Evolutionary conservation across 2,888 invertebrate species (phyloP), one percentile per base, ranked within the genome.

Genomic region (Eremobia ochroleuca): DNA sequence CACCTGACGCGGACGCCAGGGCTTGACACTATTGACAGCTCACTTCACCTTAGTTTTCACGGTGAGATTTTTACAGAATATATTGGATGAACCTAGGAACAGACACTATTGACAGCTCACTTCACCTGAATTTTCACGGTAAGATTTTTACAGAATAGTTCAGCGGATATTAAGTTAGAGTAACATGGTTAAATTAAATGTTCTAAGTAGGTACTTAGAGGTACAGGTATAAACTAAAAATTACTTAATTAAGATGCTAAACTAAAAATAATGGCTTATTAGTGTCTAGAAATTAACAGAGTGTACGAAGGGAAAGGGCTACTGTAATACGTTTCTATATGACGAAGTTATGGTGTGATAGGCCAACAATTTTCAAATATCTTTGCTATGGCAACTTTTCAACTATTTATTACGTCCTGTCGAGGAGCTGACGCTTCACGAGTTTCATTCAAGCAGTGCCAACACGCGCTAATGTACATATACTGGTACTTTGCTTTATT

Each of bases 371-470:
- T 62, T 37, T 28, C 15, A 46, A 52, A 76, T 59, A 67, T 73
- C 73, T 80, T 52, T 73, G 18, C 61, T 46, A 37, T 83, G 80
- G 82, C 82, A 76, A 66, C 15, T 6, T 43, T 66, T 80, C 84
- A 83, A 83, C 66, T 59, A 83, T 80, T 61, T 58, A n/a, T 75
- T 59, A 71, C 59, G 43, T 72, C 62, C 31, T 8, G 55, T 28
- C n/a, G n/a, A n/a, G 43, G 25, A 34, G 52, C 28, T n/a, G 64
- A 58, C 28, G 58, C 58, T 37, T 43, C 52, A 69, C 61, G 43
- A 52, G 31, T 43, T 83, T 76, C 84, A 83, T 83, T 83, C 76
- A 83, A 46, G n/a, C 49, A 5, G 52, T 82, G 84, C 82, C 82
- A 82, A 80, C 80, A 83, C 76, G 76, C 62, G 82, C 21, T 58